Evolutionary conservation across 2,113 vertebrate genomes (phyloP), one percentile per base, ranked within the genome.

Genomic region (Burhinus bistriatus): DNA sequence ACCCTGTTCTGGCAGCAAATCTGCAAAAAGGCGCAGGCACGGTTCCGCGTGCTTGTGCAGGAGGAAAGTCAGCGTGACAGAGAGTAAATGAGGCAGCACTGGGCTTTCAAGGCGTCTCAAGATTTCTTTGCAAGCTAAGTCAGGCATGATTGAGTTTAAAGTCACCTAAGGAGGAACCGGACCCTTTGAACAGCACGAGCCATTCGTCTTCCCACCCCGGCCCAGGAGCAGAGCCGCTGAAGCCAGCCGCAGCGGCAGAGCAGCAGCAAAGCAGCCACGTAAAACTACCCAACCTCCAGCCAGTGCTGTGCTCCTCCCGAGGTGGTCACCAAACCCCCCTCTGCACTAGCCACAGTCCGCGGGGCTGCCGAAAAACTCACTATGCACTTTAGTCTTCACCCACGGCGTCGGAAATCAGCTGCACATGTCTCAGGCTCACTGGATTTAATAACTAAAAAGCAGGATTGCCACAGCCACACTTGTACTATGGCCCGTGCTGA

Each of bases 341-440:
- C 64, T 6, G 15, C 40, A 5, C 30, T 0, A 15, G 32, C 58
- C 23, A 21, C 59, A 19, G 58, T 4, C 58, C 2, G 1, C 1
- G 0, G 13, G n/a, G 44, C 66, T 3, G 4, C 38, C 2, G 0
- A 47, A 57, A 61, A 58, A 4, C 66, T 21, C 58, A 6, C 42
- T 2, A 2, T 18, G 49, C 42, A 6, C 11, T 30, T 71, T 2
- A 25, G 45, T 22, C 30, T 61, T 68, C 61, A 54, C 38, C 44
- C 25, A 9, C 0, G 4, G 76, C 11, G 19, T 34, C 3, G 3
- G 32, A 26, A 34, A 44, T 15, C 27, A 44, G 54, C 68, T 5
- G 13, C 13, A 3, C 15, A 11, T 17, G 11, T 9, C 52, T 32
- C 65, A 12, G 20, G 16, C 61, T 49, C 32, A 3, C 21, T 21